Evolutionary conservation across 2,113 vertebrate species (phyloP).

Genomic region (Callaeas wilsoni): DNA sequence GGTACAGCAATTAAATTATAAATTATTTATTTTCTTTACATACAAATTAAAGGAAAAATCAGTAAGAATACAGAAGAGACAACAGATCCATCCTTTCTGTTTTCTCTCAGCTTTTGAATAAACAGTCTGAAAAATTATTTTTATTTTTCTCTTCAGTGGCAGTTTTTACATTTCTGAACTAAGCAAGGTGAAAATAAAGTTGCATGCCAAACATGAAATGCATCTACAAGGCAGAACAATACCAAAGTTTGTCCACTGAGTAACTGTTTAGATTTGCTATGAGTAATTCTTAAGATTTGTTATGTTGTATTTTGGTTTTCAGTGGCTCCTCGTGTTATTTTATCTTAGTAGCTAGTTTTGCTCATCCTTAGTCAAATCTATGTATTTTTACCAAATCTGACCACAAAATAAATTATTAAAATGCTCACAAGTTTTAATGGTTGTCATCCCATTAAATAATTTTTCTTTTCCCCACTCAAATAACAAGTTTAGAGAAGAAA

Average conservation of each 20-base stretch:
- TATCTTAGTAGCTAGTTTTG: neutral
- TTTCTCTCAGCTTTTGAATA: neutral
- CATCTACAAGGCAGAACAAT: neutral
- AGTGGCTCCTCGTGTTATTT: neutral
- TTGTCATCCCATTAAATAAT: neutral
- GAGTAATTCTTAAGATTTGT: neutral
- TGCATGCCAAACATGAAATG: neutral
- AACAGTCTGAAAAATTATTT: neutral
- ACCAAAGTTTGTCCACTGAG: neutral
- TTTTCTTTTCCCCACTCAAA: neutral
- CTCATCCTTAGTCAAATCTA: neutral
- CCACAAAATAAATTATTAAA: neutral
- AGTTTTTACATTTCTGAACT: neutral
- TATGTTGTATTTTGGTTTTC: neutral
- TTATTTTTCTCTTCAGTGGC: neutral
- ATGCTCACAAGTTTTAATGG: neutral
- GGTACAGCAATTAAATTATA: neutral
- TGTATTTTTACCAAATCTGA: neutral
- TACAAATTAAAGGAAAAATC: constrained; percentile 5
- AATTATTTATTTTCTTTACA: neutral
- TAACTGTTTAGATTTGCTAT: neutral
- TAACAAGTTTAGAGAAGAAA: neutral
- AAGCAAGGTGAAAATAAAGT: neutral
- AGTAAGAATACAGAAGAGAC: neutral
- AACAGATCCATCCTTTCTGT: neutral